phyloP scores from a whole-genome alignment of 2,113 vertebrate genomes.

The Bettongia penicillata region DNA sequence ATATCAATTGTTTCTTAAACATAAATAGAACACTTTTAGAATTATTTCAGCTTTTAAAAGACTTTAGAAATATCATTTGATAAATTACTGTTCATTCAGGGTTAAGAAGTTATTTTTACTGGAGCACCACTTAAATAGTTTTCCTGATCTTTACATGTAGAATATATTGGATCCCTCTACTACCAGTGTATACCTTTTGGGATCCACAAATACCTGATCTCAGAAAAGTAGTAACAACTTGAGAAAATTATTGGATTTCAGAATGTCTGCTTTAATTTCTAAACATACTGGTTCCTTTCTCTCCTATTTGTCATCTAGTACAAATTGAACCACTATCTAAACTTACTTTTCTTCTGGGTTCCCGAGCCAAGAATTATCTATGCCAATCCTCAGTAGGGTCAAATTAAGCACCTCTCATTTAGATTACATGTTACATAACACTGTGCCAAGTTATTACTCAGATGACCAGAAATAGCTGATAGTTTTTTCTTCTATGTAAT shows the following conservation, averaged over 20 bases:
- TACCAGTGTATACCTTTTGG: conserved; percentile 35
- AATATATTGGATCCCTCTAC: conserved; percentile 1
- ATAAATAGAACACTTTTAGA: background rate
- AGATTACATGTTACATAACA: conserved; percentile 31
- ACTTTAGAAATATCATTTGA: conserved; percentile 9
- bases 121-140: conserved; percentile 36
- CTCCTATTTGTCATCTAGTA: conserved; percentile 27
- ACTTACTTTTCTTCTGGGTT: conserved; percentile 7
- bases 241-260: conserved; percentile 14
- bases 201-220: conserved; percentile 21
- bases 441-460: conserved; percentile 24
- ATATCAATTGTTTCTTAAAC: conserved; percentile 13
- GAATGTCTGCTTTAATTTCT: background rate
- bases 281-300: conserved; percentile 15
- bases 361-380: conserved; percentile 37
- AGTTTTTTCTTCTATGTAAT: conserved; percentile 37
- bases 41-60: conserved; percentile 43
- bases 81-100: conserved; percentile 33
- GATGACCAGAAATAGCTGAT: background rate
- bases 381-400: background rate
- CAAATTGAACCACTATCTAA: background rate
- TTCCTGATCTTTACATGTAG: conserved; percentile 42
- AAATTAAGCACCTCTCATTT: conserved; percentile 9
- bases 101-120: conserved; percentile 23
- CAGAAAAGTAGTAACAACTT: conserved; percentile 43